Base-by-base conservation (phyloP, 2,888 invertebrate genomes). In the Volucella bombylans region DNA sequence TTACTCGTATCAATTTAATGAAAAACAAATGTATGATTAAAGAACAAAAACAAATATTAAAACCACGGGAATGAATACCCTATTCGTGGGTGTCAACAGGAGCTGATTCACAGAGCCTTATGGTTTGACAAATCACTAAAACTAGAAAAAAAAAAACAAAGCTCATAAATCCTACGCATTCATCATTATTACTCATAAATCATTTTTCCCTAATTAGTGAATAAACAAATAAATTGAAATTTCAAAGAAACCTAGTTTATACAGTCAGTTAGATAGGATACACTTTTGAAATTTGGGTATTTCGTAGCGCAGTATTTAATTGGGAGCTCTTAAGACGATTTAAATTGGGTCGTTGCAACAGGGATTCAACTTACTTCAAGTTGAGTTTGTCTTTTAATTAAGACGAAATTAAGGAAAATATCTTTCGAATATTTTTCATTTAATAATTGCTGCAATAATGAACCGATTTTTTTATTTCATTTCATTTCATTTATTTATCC, bases 121-220 rank as follows among this genome's bases (percentile, higher is more conserved):
- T 31, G 31, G 12, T 8, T 68, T 38, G 57, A 68, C 68, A 68
- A 39, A 38, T 18, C 12, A 15, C n/a, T 50, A 59, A 43, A 15
- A 3, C 54, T 6, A 31, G n/a, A n/a, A n/a, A n/a, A 18, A 18
- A 31, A 31, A 6, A 31, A 49, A 15, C 12, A 55, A 73, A 64
- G 45, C 69, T 10, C 41, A 41, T 31, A 74, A 69, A 59, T 65
- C 59, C 31, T 31, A 64, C 59, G 23, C 64, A 81, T 76, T 54
- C 18, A 77, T 82, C 65, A 82, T 71, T 71, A 31, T 76, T 15
- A 69, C 64, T 64, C 12, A 64, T 81, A 69, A 65, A 81, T 81
- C 76, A 81, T 55, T 73, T 55, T 50, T 47, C 59, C 18, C 50
- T 43, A 76, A 76, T 77, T 69, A 77, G 55, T 62, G 54, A 69